These are phyloP conservation scores for Cremastinae sp. DNA, from an alignment of 2,888 invertebrate species.

Conservation along the genomic window DNA sequence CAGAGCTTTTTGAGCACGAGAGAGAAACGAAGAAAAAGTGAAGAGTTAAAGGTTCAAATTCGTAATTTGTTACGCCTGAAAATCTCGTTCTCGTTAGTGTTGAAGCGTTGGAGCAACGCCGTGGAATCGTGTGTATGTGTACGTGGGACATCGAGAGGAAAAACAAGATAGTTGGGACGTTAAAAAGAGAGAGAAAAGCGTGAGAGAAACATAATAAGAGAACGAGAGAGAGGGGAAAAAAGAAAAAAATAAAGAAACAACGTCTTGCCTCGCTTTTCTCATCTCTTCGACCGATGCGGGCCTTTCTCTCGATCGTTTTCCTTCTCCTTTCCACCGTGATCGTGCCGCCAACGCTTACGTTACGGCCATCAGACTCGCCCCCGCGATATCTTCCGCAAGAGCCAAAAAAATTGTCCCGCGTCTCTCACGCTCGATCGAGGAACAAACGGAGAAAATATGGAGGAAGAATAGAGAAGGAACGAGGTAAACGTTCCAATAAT, in stretches of 20 bases:
- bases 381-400: constrained; percentile 1
- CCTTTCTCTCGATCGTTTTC: not conserved
- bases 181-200: constrained; percentile 24
- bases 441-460: constrained; percentile 16
- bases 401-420: constrained; percentile 41
- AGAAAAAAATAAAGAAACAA: constrained; percentile 25
- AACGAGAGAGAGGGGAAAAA: constrained; percentile 5
- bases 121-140: constrained; percentile 3
- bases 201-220: constrained; percentile 8
- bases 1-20: constrained; percentile 3
- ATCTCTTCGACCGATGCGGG: constrained; percentile 19
- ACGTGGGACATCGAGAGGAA: constrained; percentile 15
- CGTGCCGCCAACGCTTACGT: constrained; percentile 35
- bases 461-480: not conserved
- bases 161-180: too few species aligned
- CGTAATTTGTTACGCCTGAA: constrained; percentile 56
- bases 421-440: constrained; percentile 25
- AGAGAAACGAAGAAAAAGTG: constrained; percentile 34
- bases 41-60: constrained; percentile 37
- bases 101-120: too few species aligned
- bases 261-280: constrained; percentile 35
- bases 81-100: constrained; percentile 60
- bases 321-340: constrained; percentile 7
- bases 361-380: constrained; percentile 3
- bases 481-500: too few species aligned